phyloP scores from a whole-genome alignment of 1,140 invertebrate genomes.

The Temnothorax curvispinosus region DNA sequence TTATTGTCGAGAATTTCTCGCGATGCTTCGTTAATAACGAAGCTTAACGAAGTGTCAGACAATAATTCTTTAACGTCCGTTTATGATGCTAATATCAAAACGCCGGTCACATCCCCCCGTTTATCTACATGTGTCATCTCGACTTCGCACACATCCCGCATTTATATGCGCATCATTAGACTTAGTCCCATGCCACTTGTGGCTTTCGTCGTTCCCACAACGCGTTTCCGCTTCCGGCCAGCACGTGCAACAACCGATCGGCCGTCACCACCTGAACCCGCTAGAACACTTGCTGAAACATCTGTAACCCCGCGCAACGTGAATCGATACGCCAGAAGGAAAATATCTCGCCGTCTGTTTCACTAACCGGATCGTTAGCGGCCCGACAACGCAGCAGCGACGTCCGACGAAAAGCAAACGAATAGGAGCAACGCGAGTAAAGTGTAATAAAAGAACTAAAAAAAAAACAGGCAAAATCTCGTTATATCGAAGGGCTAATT shows the following conservation, averaged over 20 bases:
- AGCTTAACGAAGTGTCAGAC: background rate
- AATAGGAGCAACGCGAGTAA: background rate
- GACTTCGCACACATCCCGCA: slow-evolving; percentile 71
- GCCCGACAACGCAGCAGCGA: background rate
- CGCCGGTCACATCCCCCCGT: slow-evolving; percentile 60
- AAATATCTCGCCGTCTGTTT: slow-evolving; percentile 21
- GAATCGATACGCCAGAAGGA: slow-evolving; percentile 38
- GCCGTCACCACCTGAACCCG: slow-evolving; percentile 70
- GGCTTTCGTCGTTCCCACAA: slow-evolving; percentile 76
- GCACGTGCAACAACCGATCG: slow-evolving; percentile 77
- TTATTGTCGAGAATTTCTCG: background rate
- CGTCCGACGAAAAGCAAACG: slow-evolving; percentile 28
- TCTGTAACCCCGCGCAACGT: slow-evolving; percentile 44
- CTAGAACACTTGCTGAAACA: slow-evolving; percentile 65
- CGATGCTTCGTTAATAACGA: background rate
- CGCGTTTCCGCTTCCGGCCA: slow-evolving; percentile 80
- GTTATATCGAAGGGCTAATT: slow-evolving; percentile 54
- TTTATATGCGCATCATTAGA: slow-evolving; percentile 80
- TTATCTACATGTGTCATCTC: slow-evolving; percentile 79
- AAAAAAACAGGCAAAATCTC: slow-evolving; percentile 18
- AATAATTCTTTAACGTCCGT: slow-evolving; percentile 50
- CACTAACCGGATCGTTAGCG: slow-evolving; percentile 26
- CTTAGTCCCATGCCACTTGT: slow-evolving; percentile 71
- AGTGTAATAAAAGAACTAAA: background rate
- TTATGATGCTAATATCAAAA: slow-evolving; percentile 54